These are phyloP conservation scores for Biston betularia DNA, from an alignment of 2,888 invertebrate species.

Conservation along the genomic window DNA sequence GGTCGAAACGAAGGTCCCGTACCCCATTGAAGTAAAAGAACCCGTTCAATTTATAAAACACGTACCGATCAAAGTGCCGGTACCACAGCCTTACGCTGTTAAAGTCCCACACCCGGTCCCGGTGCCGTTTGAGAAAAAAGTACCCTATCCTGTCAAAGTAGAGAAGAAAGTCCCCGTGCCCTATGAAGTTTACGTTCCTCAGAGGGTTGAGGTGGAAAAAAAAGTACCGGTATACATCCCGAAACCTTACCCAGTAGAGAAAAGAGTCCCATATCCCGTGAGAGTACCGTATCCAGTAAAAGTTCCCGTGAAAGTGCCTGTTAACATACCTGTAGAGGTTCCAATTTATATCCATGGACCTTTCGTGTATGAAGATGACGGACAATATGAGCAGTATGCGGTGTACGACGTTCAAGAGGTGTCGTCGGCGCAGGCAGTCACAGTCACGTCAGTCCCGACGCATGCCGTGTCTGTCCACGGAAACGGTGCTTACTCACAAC, in stretches of 20 bases:
- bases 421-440: conserved; percentile 30
- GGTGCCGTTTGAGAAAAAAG: conserved; percentile 68
- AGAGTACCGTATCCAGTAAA: conserved; percentile 75
- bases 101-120: conserved; percentile 37
- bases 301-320: conserved; percentile 71
- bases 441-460: conserved; percentile 32
- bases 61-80: conserved; percentile 73
- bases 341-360: conserved; percentile 70
- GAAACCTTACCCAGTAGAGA: conserved; percentile 63
- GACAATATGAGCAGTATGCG: conserved; percentile 14
- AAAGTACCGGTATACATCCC: conserved; percentile 58
- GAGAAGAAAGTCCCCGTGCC: conserved; percentile 72
- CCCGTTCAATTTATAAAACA: conserved; percentile 77
- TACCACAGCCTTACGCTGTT: conserved; percentile 83
- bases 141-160: conserved; percentile 75
- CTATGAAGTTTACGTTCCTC: conserved; percentile 48
- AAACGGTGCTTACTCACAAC: conserved; percentile 65
- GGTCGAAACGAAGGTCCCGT: conserved; percentile 82
- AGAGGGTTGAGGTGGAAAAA: conserved; percentile 58
- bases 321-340: conserved; percentile 68
- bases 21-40: conserved; percentile 80
- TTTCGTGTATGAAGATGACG: conserved; percentile 46
- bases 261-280: conserved; percentile 68
- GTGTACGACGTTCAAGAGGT: conserved; percentile 28
- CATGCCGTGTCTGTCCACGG: conserved; percentile 68